Evolutionary conservation across 2,888 invertebrate species (phyloP).

Genomic region (Corbicula japonica): DNA sequence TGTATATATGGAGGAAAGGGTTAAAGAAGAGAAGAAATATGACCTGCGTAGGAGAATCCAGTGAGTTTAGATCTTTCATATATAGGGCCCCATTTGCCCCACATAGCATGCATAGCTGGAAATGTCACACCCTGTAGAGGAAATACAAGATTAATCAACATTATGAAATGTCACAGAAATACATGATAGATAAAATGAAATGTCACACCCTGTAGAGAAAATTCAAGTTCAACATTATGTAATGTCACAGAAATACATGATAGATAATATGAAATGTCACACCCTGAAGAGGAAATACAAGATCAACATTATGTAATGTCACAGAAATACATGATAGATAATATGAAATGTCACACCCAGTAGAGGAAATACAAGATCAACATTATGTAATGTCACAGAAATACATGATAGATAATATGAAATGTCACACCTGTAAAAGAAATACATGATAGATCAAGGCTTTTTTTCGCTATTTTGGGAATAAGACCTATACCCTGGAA

Average conservation of each 20-base stretch:
- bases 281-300: conserved; percentile 65
- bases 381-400: too few relatives aligned
- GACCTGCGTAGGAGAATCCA: conserved; percentile 79
- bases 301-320: background rate
- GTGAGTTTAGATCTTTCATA: conserved; percentile 80
- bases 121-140: conserved; percentile 83
- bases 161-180: too few relatives aligned
- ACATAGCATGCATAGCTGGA: conserved; percentile 85
- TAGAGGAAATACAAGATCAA: conserved; percentile 9
- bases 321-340: too few relatives aligned
- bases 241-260: too few relatives aligned
- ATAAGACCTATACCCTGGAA: too few relatives aligned
- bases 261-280: background rate
- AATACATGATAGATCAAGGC: too few relatives aligned
- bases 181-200: background rate
- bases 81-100: conserved; percentile 85
- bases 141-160: conserved; percentile 5
- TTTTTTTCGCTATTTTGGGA: too few relatives aligned
- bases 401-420: too few relatives aligned
- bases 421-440: too few relatives aligned
- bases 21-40: background rate
- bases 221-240: background rate
- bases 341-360: conserved; percentile 84
- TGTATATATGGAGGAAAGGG: too few relatives aligned
- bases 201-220: conserved; percentile 67